A percentile compares a stretch with the other conserved stretches of the same genome.
Conservation (phyloP, 2,888 invertebrate species). For the Hybos culiciformis region DNA sequence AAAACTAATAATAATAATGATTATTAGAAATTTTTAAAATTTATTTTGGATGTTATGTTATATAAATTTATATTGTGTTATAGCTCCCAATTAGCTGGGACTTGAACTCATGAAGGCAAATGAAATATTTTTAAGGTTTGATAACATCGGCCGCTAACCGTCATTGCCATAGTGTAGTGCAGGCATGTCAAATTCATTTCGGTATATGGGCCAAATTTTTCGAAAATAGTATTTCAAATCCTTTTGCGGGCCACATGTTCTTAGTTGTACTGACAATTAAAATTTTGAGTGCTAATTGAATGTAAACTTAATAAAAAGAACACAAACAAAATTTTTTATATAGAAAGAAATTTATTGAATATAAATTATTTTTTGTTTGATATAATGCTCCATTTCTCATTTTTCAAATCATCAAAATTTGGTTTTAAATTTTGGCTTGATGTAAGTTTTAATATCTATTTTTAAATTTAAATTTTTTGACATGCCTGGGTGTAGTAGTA, state of each 20-base stretch:
- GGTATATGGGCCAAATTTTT: not conserved
- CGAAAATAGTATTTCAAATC: not conserved
- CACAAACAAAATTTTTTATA: not conserved
- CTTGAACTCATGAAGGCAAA: no score
- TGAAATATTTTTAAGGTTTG: no score
- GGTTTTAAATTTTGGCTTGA: slow-evolving; percentile 3
- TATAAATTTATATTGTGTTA: no score
- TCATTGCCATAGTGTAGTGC: no score
- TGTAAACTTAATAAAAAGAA: not conserved
- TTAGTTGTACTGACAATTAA: not conserved
- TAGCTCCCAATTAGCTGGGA: no score
- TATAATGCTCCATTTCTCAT: not conserved
- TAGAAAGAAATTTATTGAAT: not conserved
- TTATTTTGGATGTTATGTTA: no score
- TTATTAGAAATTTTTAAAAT: no score
- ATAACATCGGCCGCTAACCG: no score
- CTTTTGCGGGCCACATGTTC: not conserved
- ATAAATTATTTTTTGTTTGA: not conserved
- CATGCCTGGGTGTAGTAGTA: no score
- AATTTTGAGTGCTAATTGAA: not conserved
- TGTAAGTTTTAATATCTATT: slow-evolving; percentile 20
- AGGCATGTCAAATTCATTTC: not conserved
- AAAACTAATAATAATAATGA: no score
- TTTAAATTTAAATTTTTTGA: no score
- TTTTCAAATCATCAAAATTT: slow-evolving; percentile 3